These are phyloP conservation scores for Diplodus puntazzo DNA, from an alignment of 2,797 vertebrate genomes.

Conservation along the genomic window DNA sequence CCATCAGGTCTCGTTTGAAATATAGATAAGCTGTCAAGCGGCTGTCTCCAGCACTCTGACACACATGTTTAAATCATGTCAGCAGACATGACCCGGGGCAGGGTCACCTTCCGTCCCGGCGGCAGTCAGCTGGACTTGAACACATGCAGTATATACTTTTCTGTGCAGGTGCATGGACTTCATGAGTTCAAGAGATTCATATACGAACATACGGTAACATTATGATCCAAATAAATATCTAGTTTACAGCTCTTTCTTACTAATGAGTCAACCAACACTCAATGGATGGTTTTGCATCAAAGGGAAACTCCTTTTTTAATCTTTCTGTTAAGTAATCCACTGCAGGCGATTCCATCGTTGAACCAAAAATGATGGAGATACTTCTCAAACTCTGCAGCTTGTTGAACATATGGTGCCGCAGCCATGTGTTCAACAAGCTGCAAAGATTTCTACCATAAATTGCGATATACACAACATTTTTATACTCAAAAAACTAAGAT, in stretches of 20 bases:
- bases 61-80: slow-evolving; percentile 74
- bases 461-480: not conserved
- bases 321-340: not conserved
- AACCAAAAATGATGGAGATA: not conserved
- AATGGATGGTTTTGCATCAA: not conserved
- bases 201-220: not conserved
- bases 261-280: not conserved
- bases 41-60: slow-evolving; percentile 62
- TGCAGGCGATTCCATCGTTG: not conserved
- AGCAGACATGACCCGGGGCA: slow-evolving; percentile 61
- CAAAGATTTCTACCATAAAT: not conserved
- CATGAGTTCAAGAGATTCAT: too few species aligned
- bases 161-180: not conserved
- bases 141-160: not conserved
- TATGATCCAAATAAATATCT: not conserved
- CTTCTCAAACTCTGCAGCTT: not conserved
- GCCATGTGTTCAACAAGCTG: not conserved
- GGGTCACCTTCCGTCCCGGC: slow-evolving; percentile 55
- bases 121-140: slow-evolving; percentile 30
- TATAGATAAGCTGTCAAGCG: slow-evolving; percentile 80
- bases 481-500: not conserved
- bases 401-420: too few species aligned
- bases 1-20: slow-evolving; percentile 70
- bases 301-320: not conserved
- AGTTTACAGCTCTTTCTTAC: not conserved